A percentile compares a stretch with the other conserved stretches of the same genome.
These are phyloP conservation scores for Helicoverpa assulta DNA, from an alignment of 2,888 invertebrate genomes.

Conservation along the genomic window DNA sequence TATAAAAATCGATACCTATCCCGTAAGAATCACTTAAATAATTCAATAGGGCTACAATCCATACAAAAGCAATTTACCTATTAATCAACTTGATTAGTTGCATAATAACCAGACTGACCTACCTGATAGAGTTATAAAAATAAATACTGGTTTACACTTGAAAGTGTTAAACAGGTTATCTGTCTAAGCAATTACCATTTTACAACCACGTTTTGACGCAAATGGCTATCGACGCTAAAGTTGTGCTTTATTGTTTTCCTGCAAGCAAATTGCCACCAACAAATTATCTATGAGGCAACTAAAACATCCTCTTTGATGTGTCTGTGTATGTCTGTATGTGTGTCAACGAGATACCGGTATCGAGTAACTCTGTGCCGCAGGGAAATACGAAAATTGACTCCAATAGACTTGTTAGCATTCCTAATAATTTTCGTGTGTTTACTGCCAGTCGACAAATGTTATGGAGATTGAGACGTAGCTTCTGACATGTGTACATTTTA, in stretches of 20 bases:
- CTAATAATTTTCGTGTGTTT: conserved; percentile 31
- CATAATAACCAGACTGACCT: conserved; percentile 38
- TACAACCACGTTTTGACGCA: conserved; percentile 72
- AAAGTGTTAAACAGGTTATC: conserved; percentile 78
- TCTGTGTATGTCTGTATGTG: conserved; percentile 29
- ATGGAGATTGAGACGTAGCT: conserved; percentile 1
- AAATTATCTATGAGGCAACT: conserved; percentile 58
- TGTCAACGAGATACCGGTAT: conserved; percentile 55
- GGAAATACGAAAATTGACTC: conserved; percentile 54
- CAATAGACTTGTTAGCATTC: conserved; percentile 40
- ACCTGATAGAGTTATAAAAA: conserved; percentile 65
- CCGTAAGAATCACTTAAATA: not conserved
- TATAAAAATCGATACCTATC: no score
- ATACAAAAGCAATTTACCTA: conserved; percentile 6
- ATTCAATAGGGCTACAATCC: conserved; percentile 7
- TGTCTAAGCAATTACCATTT: conserved; percentile 74
- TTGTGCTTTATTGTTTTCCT: conserved; percentile 69
- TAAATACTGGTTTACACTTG: conserved; percentile 77
- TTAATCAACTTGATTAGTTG: conserved; percentile 40
- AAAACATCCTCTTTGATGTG: conserved; percentile 36
- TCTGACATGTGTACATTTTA: not conserved
- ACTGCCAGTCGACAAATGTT: conserved; percentile 12
- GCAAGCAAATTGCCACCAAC: conserved; percentile 60
- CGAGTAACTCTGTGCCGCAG: conserved; percentile 40
- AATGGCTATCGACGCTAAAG: conserved; percentile 69